Percentiles rank a stretch among this genome's conserved stretches.
These are phyloP conservation scores for Kryphioiulus occultus DNA, from an alignment of 2,888 invertebrate species.

Conservation along the genomic window DNA sequence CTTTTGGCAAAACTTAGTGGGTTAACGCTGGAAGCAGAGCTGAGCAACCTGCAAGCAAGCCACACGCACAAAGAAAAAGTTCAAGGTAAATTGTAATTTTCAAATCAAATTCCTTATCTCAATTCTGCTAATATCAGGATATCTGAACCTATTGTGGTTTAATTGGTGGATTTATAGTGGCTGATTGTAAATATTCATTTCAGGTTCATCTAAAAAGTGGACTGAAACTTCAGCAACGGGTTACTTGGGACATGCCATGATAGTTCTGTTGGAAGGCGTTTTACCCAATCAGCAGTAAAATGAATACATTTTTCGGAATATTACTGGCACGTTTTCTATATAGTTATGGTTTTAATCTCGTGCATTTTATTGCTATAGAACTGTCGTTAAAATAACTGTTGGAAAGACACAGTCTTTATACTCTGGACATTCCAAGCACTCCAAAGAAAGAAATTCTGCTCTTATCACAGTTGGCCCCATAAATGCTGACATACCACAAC, in stretches of 20 bases:
- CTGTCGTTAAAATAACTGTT: slow-evolving; percentile 90
- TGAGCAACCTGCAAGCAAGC: slow-evolving; percentile 89
- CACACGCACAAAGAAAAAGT: slow-evolving; percentile 86
- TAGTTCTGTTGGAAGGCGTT: slow-evolving; percentile 87
- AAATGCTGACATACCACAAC: slow-evolving; percentile 95
- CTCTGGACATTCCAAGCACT: slow-evolving; percentile 78
- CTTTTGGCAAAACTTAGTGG: slow-evolving; percentile 90
- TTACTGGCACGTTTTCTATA: slow-evolving; percentile 32
- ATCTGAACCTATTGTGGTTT: not conserved
- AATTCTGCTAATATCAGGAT: not conserved
- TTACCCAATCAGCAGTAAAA: slow-evolving; percentile 87
- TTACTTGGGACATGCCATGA: slow-evolving; percentile 90
- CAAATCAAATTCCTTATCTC: slow-evolving; percentile 60
- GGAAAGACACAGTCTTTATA: slow-evolving; percentile 92
- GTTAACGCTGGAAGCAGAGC: slow-evolving; percentile 91
- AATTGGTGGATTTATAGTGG: not conserved
- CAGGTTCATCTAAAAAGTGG: slow-evolving; percentile 56
- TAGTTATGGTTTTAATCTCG: slow-evolving; percentile 50
- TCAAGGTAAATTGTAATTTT: slow-evolving; percentile 57
- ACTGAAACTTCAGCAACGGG: slow-evolving; percentile 70
- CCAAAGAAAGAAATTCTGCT: slow-evolving; percentile 81
- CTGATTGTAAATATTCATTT: slow-evolving; percentile 45
- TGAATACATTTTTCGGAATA: not conserved
- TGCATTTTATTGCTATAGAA: slow-evolving; percentile 66
- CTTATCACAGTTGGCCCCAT: slow-evolving; percentile 87